A percentile compares a stretch with the other conserved stretches of the same genome.
Conservation (phyloP, 2,888 invertebrate species). For the Drosophila sordidapex region DNA sequence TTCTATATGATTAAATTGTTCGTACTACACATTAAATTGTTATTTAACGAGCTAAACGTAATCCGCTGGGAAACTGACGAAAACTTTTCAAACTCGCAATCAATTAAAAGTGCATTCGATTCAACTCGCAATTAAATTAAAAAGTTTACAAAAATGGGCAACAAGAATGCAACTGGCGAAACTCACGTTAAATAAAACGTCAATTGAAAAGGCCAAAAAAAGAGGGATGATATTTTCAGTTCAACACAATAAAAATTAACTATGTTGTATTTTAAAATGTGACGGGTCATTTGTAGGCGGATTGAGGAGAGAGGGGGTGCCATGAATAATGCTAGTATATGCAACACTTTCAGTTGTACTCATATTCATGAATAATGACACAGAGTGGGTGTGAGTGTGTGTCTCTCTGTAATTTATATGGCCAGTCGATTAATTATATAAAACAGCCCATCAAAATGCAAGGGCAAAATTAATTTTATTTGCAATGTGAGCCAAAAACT, state of each 20-base stretch:
- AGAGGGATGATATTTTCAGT: conserved; percentile 11
- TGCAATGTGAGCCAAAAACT: conserved; percentile 14
- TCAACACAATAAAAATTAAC: conserved; percentile 47
- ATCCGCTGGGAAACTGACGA: conserved; percentile 11
- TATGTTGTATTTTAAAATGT: conserved; percentile 31
- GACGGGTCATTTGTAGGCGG: conserved; percentile 39
- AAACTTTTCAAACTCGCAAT: conserved; percentile 18
- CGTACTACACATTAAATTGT: neutral
- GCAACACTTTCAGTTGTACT: conserved; percentile 29
- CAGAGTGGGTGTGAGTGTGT: neutral
- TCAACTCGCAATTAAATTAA: conserved; percentile 33
- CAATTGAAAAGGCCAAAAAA: conserved; percentile 27
- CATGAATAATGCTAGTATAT: conserved; percentile 38
- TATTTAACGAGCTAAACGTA: neutral
- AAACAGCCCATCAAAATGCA: conserved; percentile 14
- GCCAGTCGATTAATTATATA: conserved; percentile 47
- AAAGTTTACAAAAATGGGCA: conserved; percentile 21
- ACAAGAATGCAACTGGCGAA: neutral
- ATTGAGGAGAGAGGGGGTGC: conserved; percentile 1
- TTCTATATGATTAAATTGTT: neutral
- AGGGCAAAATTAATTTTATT: conserved; percentile 24
- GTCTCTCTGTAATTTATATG: conserved; percentile 27
- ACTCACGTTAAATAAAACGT: conserved; percentile 28
- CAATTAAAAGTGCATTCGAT: conserved; percentile 31
- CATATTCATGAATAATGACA: conserved; percentile 35